Evolutionary conservation across 2,888 invertebrate species (phyloP), one percentile per base, ranked within the genome.

Genomic region (Steinernema scapterisci): DNA sequence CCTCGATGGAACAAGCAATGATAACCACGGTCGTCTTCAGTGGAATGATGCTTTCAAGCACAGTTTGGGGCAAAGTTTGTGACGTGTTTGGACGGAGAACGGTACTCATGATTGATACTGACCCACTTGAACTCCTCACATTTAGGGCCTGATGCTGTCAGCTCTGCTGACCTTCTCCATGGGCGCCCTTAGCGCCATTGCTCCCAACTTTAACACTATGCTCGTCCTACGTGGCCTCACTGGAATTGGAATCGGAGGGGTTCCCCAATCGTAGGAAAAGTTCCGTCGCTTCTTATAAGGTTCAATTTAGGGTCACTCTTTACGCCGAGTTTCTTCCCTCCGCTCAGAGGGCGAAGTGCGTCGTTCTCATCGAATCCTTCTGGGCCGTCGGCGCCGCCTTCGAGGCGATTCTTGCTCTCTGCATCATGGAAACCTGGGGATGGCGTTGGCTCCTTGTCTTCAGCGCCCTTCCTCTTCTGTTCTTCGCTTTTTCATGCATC

Each of bases 31-130:
- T 95, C 76, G 95, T 95, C 0, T 96, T 96, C 88, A 90, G 94
- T 84, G 96, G 96, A 74, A 97, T 97, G 96, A 95, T 97, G 95
- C 89, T 95, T 44, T 95, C 95, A 84, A 94, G 95, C 0, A 93
- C 95, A 78, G 93, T 95, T 89, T 97, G 96, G 96, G 95, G 94
- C 21, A 94, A 94, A 87, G 90, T 97, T 73, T 95, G 95, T 89
- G 95, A 96, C 88, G 77, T 82, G 19, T 83, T 85, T 71, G 86
- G 86, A 0, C 77, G 83, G 19, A 71, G 81, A 43, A 81, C 80
- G 75, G 85, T 85, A 43, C 38, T 9, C 38, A 6, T 6, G 38
- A 38, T 3, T 9, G 3, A 6, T 38, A 9, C 9, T 43, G 38
- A 9, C 11, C 48, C 13, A 48, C 25, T n/a, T n/a, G n/a, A 71